These are phyloP conservation scores for Hirudinaria manillensis DNA, from an alignment of 2,888 invertebrate genomes.

Conservation along the genomic window DNA sequence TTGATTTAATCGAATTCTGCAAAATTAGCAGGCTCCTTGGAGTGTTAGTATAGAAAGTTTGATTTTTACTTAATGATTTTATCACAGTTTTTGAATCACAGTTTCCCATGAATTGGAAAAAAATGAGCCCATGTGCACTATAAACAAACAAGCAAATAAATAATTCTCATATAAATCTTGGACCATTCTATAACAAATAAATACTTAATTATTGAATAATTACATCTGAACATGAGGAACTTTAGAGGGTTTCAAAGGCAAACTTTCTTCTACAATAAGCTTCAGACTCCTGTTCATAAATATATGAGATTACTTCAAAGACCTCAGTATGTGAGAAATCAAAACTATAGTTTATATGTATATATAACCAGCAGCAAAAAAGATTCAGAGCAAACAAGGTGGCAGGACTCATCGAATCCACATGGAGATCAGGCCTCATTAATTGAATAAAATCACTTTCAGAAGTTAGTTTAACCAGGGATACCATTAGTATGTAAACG, in stretches of 20 bases:
- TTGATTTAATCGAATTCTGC: too few relatives aligned
- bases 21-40: too few relatives aligned
- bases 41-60: too few relatives aligned
- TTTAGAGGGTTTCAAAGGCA: conserved; percentile 13
- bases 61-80: too few relatives aligned
- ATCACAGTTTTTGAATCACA: too few relatives aligned
- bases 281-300: conserved; percentile 8
- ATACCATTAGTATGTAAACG: neutral
- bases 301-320: neutral
- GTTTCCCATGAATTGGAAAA: too few relatives aligned
- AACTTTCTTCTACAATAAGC: conserved; percentile 2
- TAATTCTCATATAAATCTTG: too few relatives aligned
- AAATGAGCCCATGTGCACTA: too few relatives aligned
- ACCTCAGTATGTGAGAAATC: neutral
- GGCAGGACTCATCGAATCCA: neutral
- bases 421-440: neutral
- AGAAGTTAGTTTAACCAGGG: neutral
- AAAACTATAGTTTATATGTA: too few relatives aligned
- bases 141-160: too few relatives aligned
- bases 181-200: neutral
- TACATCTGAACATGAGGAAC: conserved; percentile 22
- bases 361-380: conserved; percentile 1
- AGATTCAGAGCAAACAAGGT: neutral
- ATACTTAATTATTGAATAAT: neutral
- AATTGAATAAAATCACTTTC: neutral